These are phyloP conservation scores for Neostethus bicornis DNA, from an alignment of 2,797 vertebrate species.

Conservation along the genomic window DNA sequence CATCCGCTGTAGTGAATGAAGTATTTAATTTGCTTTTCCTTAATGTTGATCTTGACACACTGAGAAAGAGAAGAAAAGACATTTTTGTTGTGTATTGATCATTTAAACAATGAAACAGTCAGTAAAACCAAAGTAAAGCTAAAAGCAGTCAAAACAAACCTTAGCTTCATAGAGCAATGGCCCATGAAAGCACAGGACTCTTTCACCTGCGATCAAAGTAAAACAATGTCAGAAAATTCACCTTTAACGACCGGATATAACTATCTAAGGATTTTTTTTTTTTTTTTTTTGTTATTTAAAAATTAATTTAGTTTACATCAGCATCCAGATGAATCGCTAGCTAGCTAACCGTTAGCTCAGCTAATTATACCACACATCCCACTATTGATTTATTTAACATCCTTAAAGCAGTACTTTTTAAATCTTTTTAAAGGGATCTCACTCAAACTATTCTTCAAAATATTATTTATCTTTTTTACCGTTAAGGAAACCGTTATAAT, in stretches of 20 bases:
- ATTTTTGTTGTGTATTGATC: slow-evolving; percentile 11
- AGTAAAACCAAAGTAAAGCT: too few species aligned
- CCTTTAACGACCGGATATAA: too few species aligned
- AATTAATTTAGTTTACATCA: background rate
- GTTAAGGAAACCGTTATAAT: slow-evolving; percentile 27
- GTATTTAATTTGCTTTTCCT: slow-evolving; percentile 99
- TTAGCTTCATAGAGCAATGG: slow-evolving; percentile 99
- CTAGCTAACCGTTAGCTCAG: slow-evolving; percentile 34
- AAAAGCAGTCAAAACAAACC: slow-evolving; percentile 79
- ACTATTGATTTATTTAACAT: background rate
- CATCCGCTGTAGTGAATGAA: slow-evolving; percentile 99
- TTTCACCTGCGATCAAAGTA: slow-evolving; percentile 86
- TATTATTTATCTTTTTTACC: background rate
- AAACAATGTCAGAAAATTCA: slow-evolving; percentile 1
- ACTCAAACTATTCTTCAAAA: fast-evolving
- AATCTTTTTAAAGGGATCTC: background rate
- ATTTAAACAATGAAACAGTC: background rate
- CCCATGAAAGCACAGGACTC: slow-evolving; percentile 99
- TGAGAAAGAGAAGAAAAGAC: slow-evolving; percentile 64
- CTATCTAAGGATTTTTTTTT: too few species aligned
- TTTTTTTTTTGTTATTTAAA: background rate
- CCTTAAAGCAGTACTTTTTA: background rate
- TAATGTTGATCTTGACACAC: slow-evolving; percentile 98
- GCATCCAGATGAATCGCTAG: slow-evolving; percentile 2
- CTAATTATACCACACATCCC: background rate